Evolutionary conservation across 2,113 vertebrate genomes (phyloP).

Genomic region (Chaenocephalus aceratus): DNA sequence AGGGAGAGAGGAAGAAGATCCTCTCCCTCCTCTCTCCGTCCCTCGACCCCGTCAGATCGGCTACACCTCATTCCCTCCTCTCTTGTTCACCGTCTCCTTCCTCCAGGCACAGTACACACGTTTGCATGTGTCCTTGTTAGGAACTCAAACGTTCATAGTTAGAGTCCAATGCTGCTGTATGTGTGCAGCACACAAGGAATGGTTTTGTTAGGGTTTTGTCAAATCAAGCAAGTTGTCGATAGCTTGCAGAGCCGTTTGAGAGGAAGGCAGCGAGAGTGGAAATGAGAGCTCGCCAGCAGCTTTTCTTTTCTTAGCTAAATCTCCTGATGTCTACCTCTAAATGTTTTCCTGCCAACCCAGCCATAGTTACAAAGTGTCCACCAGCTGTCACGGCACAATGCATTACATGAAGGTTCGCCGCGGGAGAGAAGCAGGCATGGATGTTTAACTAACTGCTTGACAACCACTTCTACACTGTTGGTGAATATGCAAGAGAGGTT

Average conservation of each 20-base stretch:
- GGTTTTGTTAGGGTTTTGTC: too few relatives aligned
- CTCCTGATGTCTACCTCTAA: slow-evolving; percentile 33
- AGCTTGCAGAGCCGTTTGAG: too few relatives aligned
- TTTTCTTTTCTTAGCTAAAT: slow-evolving; percentile 36
- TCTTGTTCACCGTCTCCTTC: slow-evolving; percentile 55
- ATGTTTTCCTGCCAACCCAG: slow-evolving; percentile 18
- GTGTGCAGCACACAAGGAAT: slow-evolving; percentile 11
- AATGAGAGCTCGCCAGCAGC: slow-evolving; percentile 25
- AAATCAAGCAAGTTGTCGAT: slow-evolving; percentile 1
- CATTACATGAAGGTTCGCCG: slow-evolving; percentile 46
- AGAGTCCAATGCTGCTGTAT: slow-evolving; percentile 20
- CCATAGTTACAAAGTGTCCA: slow-evolving; percentile 36
- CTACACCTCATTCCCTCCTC: slow-evolving; percentile 62
- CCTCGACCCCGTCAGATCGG: slow-evolving; percentile 65
- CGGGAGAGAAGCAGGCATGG: slow-evolving; percentile 37
- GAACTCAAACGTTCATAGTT: slow-evolving; percentile 44
- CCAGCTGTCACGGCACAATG: slow-evolving; percentile 55
- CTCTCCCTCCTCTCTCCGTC: slow-evolving; percentile 41
- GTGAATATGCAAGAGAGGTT: slow-evolving; percentile 56
- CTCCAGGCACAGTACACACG: slow-evolving; percentile 62
- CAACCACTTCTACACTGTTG: slow-evolving; percentile 45
- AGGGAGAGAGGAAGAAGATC: slow-evolving; percentile 55
- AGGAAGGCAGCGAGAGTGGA: background rate
- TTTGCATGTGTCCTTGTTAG: slow-evolving; percentile 42
- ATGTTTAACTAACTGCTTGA: slow-evolving; percentile 34